Evolutionary conservation across 2,113 vertebrate species (phyloP).

Genomic region (Dicentrarchus labrax): DNA sequence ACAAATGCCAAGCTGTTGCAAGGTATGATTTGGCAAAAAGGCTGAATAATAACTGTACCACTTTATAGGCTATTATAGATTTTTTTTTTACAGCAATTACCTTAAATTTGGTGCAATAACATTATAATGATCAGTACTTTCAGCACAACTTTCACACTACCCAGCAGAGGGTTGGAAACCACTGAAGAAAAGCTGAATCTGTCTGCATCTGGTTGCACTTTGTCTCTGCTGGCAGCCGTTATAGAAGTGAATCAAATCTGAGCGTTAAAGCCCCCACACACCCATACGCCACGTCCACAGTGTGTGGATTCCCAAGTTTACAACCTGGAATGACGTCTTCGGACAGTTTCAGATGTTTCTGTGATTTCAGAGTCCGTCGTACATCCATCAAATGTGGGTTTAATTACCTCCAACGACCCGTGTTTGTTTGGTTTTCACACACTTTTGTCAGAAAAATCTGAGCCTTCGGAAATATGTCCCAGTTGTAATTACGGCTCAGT

Average conservation of each 20-base stretch:
- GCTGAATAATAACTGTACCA: no score
- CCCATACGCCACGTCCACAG: no score
- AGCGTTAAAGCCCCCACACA: no score
- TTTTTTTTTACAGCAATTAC: neutral
- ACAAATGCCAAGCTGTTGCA: neutral
- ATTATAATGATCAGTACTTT: neutral
- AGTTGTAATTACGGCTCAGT: neutral
- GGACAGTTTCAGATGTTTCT: neutral
- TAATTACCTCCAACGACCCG: neutral
- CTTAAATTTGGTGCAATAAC: neutral
- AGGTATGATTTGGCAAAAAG: no score
- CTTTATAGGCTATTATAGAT: no score
- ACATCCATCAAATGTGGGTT: neutral
- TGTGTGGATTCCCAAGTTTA: neutral
- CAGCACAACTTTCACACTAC: neutral
- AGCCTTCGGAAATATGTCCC: neutral
- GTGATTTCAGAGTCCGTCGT: neutral
- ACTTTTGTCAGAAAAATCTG: neutral
- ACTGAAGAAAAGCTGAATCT: neutral
- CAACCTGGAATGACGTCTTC: neutral
- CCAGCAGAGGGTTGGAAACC: neutral
- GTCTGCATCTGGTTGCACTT: neutral
- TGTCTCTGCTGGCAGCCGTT: neutral
- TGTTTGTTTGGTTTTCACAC: neutral
- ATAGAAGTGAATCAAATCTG: neutral